phyloP scores from a whole-genome alignment of 1,140 invertebrate species.

The Bombus breviceps region DNA sequence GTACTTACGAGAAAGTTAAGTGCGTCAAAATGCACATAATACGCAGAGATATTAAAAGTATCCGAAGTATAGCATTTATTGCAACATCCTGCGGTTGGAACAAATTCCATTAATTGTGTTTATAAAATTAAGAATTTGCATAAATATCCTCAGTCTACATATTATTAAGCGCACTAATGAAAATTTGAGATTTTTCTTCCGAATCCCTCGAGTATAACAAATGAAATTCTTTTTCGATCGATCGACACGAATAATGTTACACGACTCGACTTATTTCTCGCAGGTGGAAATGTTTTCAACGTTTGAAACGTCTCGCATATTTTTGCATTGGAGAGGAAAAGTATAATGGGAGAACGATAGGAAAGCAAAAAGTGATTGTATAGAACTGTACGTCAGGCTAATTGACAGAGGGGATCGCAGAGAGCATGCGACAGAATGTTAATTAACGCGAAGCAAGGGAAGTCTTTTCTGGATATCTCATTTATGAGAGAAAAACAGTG shows the following conservation, averaged over 20 bases:
- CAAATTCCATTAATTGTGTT: no score
- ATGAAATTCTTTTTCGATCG: neutral
- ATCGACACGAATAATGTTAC: neutral
- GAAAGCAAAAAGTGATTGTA: neutral
- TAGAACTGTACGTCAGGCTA: neutral
- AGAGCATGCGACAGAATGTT: constrained; percentile 15
- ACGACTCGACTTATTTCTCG: neutral
- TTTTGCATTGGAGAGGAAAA: neutral
- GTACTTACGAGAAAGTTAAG: no score
- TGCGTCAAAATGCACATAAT: no score
- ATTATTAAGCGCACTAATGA: no score
- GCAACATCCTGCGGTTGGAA: no score
- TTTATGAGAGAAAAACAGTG: neutral
- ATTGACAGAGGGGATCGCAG: neutral
- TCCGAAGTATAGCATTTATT: no score
- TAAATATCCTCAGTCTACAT: no score
- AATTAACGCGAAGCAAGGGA: neutral
- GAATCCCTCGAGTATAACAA: no score
- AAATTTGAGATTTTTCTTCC: no score
- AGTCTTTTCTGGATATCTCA: neutral
- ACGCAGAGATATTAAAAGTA: no score
- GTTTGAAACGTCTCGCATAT: neutral
- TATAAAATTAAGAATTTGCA: no score
- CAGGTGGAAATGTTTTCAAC: neutral
- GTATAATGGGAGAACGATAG: neutral